phyloP scores from a whole-genome alignment of 1,140 invertebrate species.

The Drosophila pallidifrons region DNA sequence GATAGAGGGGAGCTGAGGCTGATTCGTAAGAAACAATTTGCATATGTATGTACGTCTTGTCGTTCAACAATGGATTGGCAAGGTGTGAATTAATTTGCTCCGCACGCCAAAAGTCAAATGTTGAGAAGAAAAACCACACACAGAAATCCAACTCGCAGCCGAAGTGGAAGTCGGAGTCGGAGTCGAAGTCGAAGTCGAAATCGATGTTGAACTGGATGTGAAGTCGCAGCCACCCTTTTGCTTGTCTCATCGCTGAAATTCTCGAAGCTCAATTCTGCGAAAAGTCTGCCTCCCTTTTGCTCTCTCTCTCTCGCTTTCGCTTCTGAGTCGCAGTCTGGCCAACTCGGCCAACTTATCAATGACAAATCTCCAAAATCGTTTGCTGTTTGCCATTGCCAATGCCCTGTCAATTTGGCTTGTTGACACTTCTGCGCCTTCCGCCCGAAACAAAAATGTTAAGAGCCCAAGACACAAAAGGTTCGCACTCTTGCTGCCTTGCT shows the following conservation, averaged over 20 bases:
- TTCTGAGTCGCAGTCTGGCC: slow-evolving; percentile 1
- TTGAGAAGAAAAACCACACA: slow-evolving; percentile 71
- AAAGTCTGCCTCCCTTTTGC: slow-evolving; percentile 63
- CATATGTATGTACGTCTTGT: slow-evolving; percentile 72
- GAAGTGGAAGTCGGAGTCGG: slow-evolving; percentile 1
- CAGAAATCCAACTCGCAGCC: slow-evolving; percentile 23
- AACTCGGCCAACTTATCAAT: slow-evolving; percentile 75
- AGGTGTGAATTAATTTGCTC: slow-evolving; percentile 83
- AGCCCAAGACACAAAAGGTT: slow-evolving; percentile 60
- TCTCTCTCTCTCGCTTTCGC: neutral
- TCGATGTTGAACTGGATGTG: neutral
- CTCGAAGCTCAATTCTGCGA: slow-evolving; percentile 62
- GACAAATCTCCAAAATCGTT: slow-evolving; percentile 84
- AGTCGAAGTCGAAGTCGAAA: neutral
- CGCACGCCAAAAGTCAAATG: slow-evolving; percentile 73
- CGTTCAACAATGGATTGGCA: slow-evolving; percentile 79
- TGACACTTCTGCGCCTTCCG: slow-evolving; percentile 68
- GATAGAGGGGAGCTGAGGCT: slow-evolving; percentile 21
- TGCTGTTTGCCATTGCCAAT: slow-evolving; percentile 71
- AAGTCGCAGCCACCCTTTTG: slow-evolving; percentile 51
- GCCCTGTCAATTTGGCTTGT: slow-evolving; percentile 78
- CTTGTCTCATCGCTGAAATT: slow-evolving; percentile 3
- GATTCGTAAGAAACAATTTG: slow-evolving; percentile 81
- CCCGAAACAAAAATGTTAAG: neutral
- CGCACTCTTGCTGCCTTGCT: slow-evolving; percentile 43